phyloP scores from a whole-genome alignment of 2,797 vertebrate species.

The Leptodactylus fallax region DNA sequence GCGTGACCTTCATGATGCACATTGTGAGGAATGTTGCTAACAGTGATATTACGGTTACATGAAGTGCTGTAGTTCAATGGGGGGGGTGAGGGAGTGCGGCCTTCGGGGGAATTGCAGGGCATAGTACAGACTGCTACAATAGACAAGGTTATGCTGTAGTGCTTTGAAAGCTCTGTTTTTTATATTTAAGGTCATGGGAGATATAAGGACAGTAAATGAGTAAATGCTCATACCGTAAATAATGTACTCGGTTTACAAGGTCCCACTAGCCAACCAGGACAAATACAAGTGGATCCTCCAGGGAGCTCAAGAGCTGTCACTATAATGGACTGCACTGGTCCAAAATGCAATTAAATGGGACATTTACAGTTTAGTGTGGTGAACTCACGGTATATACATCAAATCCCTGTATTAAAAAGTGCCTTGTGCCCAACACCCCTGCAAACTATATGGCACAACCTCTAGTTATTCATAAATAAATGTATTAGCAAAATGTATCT shows the following conservation, averaged over 20 bases:
- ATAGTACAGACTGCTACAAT: neutral
- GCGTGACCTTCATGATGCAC: constrained; percentile 31
- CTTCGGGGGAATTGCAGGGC: neutral
- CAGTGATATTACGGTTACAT: neutral
- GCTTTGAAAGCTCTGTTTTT: neutral
- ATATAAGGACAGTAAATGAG: neutral
- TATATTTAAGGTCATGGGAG: neutral
- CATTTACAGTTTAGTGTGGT: too few species aligned
- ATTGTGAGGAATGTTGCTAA: neutral
- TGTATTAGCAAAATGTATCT: too few species aligned
- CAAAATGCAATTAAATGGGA: too few species aligned
- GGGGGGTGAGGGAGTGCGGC: neutral
- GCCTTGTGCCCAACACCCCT: too few species aligned
- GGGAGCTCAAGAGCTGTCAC: too few species aligned
- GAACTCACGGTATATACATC: too few species aligned
- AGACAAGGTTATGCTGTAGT: neutral
- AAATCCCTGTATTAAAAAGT: too few species aligned
- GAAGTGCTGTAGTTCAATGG: neutral
- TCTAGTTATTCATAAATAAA: too few species aligned
- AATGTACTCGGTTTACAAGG: neutral
- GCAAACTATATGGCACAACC: too few species aligned
- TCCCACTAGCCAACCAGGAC: neutral
- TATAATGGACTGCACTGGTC: too few species aligned
- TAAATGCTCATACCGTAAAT: neutral
- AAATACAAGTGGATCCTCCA: neutral